These are phyloP conservation scores for Drosophila kanekoi DNA, from an alignment of 2,888 invertebrate species.

Conservation along the genomic window DNA sequence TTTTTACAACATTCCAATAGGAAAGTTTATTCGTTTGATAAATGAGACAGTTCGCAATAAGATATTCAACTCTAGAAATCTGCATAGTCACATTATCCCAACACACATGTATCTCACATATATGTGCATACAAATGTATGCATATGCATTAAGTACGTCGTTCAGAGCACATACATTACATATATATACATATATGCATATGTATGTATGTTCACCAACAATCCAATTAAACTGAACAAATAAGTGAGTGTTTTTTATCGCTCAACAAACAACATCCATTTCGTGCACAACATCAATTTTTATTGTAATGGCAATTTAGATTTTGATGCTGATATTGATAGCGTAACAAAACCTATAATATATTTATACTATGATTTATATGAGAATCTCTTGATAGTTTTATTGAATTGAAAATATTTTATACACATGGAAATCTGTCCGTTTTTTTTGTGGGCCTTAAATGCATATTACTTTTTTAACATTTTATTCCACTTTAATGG, in stretches of 20 bases:
- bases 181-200: not conserved
- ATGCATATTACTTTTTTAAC: not conserved
- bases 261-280: not conserved
- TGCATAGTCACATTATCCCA: no score
- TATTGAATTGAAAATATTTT: not conserved
- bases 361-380: not conserved
- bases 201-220: not conserved
- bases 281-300: conserved; percentile 6
- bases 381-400: not conserved
- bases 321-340: conserved; percentile 12
- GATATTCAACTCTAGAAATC: no score
- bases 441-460: not conserved
- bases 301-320: conserved; percentile 4
- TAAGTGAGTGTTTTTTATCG: not conserved
- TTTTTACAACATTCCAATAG: no score
- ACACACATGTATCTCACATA: no score
- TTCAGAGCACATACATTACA: no score
- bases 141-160: not conserved
- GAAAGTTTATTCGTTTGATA: no score
- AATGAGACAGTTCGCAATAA: no score
- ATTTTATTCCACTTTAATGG: no score
- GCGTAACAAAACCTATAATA: not conserved
- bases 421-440: not conserved
- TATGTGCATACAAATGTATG: not conserved
- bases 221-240: conserved; percentile 5